Base-by-base conservation (phyloP, 2,888 invertebrate species). In the Zygothrica quintamaculata region DNA sequence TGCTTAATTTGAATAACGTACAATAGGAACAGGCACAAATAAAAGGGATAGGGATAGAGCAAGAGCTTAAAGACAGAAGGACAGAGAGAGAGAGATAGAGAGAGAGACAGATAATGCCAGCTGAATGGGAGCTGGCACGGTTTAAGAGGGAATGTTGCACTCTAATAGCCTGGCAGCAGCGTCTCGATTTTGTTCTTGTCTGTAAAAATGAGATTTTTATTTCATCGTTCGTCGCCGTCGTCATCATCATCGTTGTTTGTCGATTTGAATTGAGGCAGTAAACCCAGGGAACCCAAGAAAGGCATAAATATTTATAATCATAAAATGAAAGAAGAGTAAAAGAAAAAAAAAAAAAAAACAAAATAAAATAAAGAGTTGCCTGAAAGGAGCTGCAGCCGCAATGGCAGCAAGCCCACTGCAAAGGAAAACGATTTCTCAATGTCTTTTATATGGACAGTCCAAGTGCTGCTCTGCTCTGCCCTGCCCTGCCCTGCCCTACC, bases 1-100 rank as follows among this genome's bases (percentile, higher is more conserved):
- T 57, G 76, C 82, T 89, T 89, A 88, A 88, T 89, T 88, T 89
- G 84, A 89, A 89, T 88, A 89, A 88, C 75, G 75, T 71, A 84
- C 76, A 88, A 87, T 85, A 67, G 84, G 69, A 61, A 53, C 69
- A 65, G 59, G 25, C 25, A 33, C 43, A 40, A 33, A n/a, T 18
- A 11, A 11, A 18, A 11, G 12, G 1, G 26, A 25, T n/a, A 1
- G 15, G 15, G 34, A 22, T 0, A n/a, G 1, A 12, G 16, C 4
- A 26, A 8, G 26, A 26, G 26, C 5, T 4, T 6, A 26, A 26
- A 26, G 8, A 26, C 8, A 26, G n/a, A 29, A 31, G n/a, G 15
- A 31, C 6, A 11, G 18, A 11, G 37, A 31, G 55, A 29, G 6
- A 43, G 58, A 29, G 47, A 33, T 31, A 39, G 31, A 22, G n/a